phyloP scores from a whole-genome alignment of 2,888 invertebrate species.

The Oscheius onirici region DNA sequence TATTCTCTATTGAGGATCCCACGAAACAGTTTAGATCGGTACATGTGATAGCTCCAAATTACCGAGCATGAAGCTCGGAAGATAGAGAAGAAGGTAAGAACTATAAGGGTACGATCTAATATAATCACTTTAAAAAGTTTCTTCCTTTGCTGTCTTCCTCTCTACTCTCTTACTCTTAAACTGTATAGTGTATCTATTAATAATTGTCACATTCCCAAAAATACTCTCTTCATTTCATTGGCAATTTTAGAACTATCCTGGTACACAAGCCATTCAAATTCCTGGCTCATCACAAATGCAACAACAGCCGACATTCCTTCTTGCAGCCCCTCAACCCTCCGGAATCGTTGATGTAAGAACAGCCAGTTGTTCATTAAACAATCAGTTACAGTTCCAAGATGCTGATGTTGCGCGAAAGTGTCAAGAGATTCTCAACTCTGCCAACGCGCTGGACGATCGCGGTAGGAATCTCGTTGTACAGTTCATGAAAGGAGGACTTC shows the following conservation, averaged over 20 bases:
- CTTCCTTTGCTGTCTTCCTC: too few relatives aligned
- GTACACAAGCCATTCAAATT: neutral
- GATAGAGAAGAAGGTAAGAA: too few relatives aligned
- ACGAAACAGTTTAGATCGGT: too few relatives aligned
- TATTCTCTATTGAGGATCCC: too few relatives aligned
- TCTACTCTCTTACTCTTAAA: neutral
- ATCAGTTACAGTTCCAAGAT: slow-evolving; percentile 75
- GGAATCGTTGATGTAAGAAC: neutral
- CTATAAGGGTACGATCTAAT: too few relatives aligned
- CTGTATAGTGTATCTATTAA: neutral
- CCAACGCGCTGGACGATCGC: slow-evolving; percentile 92
- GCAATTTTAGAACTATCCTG: slow-evolving; percentile 12
- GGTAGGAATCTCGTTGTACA: slow-evolving; percentile 96
- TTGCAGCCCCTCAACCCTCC: neutral
- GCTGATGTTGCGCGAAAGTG: slow-evolving; percentile 83
- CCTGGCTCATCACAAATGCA: slow-evolving; percentile 21
- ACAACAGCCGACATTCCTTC: slow-evolving; percentile 12
- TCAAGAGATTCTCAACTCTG: slow-evolving; percentile 90
- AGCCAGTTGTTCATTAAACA: neutral
- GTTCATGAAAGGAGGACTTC: slow-evolving; percentile 97
- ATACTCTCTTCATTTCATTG: too few relatives aligned
- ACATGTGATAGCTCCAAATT: too few relatives aligned
- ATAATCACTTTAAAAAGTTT: too few relatives aligned
- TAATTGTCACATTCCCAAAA: neutral
- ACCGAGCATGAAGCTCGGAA: too few relatives aligned